Conservation (phyloP, 2,797 vertebrate genomes). For the Decapterus maruadsi region DNA sequence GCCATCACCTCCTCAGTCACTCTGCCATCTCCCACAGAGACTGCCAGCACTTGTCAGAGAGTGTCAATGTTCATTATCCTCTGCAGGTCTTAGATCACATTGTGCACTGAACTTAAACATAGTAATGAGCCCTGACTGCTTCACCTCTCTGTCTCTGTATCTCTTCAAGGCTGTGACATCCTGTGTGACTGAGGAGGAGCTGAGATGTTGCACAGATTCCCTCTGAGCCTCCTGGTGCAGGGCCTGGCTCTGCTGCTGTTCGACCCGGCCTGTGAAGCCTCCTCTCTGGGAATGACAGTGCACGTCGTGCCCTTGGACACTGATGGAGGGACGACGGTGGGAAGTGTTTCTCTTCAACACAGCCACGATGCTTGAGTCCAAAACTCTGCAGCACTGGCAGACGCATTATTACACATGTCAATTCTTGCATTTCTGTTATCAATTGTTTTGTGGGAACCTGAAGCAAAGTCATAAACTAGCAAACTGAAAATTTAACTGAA, state of each 20-base stretch:
- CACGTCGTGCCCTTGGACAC: constrained; percentile 65
- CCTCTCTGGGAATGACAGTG: constrained; percentile 76
- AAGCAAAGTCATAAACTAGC: neutral
- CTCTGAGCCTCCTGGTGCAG: constrained; percentile 38
- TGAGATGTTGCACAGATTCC: constrained; percentile 50
- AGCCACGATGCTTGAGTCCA: neutral
- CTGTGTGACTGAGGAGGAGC: constrained; percentile 7
- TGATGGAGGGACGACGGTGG: constrained; percentile 63
- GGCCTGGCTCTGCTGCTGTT: constrained; percentile 58
- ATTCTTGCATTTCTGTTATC: no score
- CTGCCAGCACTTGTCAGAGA: constrained; percentile 18
- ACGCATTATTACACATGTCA: no score
- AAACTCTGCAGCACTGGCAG: neutral
- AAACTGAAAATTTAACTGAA: neutral
- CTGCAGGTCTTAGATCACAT: neutral
- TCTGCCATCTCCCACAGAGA: neutral
- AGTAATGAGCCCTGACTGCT: neutral
- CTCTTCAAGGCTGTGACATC: neutral
- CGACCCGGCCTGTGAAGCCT: constrained; percentile 23
- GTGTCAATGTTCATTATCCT: neutral
- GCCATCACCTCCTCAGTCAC: neutral
- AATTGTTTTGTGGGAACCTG: no score
- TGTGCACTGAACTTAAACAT: neutral
- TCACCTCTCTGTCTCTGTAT: constrained; percentile 2
- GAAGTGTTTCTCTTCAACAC: neutral